Base-by-base conservation (phyloP, 1,140 invertebrate genomes). In the Chlorops oryzae region DNA sequence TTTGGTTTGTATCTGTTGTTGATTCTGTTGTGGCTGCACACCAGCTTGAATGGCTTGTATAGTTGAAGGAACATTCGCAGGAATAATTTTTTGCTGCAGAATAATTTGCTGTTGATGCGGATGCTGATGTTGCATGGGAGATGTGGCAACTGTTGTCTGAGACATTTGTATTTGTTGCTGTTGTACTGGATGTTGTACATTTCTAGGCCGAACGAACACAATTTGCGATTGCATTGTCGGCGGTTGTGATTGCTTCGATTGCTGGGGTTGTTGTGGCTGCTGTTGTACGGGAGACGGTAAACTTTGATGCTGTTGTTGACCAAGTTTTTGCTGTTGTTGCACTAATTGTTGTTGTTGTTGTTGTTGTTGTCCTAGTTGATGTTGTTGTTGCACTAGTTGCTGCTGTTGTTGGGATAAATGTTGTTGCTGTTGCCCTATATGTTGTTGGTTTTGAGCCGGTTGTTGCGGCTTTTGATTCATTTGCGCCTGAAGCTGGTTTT, bases 131-230 rank as follows among this genome's bases (percentile, higher is more conserved):
- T n/a, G n/a, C n/a, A n/a, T n/a, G n/a, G n/a, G n/a, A n/a, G n/a
- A n/a, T n/a, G n/a, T n/a, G n/a, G n/a, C n/a, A n/a, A n/a, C n/a
- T n/a, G n/a, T n/a, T n/a, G n/a, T n/a, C n/a, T n/a, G n/a, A n/a
- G n/a, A n/a, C 32, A 38, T 28, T 21, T 44, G 23, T 4, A 25
- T 3, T 32, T 47, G 44, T 43, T 47, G 47, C 28, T 43, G 25
- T 22, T 47, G 48, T 24, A 38, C 24, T 13, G 43, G 40, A 24
- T 56, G 55, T 17, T 47, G 48, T 27, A 62, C 44, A 52, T 25
- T 64, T 3, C 58, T 52, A 1, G 62, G 62, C 0, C 62, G 54
- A 12, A 63, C 59, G 42, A 69, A 69, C 1, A 69, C 63, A 43
- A 69, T 62, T 49, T 68, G 65, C n/a, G 41, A 47, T 46, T 54